These are phyloP conservation scores for Mionectes olivaceus DNA, from an alignment of 2,797 vertebrate species.

Conservation along the genomic window DNA sequence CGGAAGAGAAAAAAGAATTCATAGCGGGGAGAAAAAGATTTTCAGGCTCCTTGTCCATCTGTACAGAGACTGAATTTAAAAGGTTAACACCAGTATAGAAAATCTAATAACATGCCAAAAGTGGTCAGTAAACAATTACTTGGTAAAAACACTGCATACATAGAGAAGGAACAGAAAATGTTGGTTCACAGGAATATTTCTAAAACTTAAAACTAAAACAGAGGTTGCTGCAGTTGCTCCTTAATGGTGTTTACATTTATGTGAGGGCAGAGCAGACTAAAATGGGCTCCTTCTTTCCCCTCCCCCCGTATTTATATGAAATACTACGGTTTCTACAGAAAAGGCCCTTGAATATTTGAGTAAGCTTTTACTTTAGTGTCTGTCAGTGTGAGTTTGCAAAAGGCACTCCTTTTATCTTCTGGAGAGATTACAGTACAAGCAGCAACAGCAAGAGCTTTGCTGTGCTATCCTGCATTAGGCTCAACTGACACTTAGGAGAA, in stretches of 20 bases:
- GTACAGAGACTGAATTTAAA: conserved; percentile 62
- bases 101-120: conserved; percentile 34
- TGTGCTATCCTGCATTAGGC: conserved; percentile 42
- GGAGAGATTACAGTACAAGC: conserved; percentile 51
- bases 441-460: conserved; percentile 37
- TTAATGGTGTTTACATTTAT: conserved; percentile 22
- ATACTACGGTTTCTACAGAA: background rate
- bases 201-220: conserved; percentile 6
- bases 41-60: conserved; percentile 56
- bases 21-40: conserved; percentile 48
- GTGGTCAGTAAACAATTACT: background rate
- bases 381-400: conserved; percentile 49
- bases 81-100: conserved; percentile 42
- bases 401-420: conserved; percentile 63
- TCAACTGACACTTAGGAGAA: conserved; percentile 48
- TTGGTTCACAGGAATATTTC: background rate
- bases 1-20: conserved; percentile 43
- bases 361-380: conserved; percentile 57
- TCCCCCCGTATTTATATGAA: background rate
- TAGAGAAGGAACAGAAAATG: background rate
- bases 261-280: background rate
- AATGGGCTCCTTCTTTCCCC: background rate
- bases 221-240: background rate
- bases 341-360: conserved; percentile 39
- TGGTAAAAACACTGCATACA: background rate